phyloP scores from a whole-genome alignment of 1,140 invertebrate genomes.

The Caenorhabditis brenneri region DNA sequence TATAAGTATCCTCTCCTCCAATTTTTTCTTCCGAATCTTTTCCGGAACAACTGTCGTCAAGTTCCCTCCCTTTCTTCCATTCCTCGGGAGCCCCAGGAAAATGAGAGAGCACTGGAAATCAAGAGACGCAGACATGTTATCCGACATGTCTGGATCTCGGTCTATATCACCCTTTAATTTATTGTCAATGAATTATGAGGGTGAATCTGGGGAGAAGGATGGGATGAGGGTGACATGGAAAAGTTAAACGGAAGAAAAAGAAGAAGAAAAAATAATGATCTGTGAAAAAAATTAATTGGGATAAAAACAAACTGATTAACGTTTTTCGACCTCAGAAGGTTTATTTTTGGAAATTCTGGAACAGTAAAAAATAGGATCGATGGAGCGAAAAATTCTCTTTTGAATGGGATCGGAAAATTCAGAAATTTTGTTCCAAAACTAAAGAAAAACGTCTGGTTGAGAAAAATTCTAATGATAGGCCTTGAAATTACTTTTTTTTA shows the following conservation, averaged over 20 bases:
- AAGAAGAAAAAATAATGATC: neutral
- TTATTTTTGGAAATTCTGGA: too few relatives aligned
- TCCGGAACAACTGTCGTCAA: too few relatives aligned
- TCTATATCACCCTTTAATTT: neutral
- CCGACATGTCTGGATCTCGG: neutral
- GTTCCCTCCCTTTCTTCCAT: neutral
- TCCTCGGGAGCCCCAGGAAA: neutral
- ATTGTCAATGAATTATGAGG: slow-evolving; percentile 15
- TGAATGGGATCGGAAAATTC: too few relatives aligned
- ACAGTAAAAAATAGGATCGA: too few relatives aligned
- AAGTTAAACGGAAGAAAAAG: neutral
- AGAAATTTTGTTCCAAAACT: too few relatives aligned
- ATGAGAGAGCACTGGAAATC: neutral
- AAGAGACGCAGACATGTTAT: neutral
- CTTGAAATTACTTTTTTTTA: too few relatives aligned
- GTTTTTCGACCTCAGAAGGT: too few relatives aligned
- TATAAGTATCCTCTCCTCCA: too few relatives aligned
- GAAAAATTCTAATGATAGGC: too few relatives aligned
- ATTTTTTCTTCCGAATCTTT: too few relatives aligned
- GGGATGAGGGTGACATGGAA: neutral
- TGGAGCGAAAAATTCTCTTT: too few relatives aligned
- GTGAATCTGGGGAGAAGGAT: neutral
- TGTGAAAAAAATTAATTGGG: neutral
- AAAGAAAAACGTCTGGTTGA: too few relatives aligned
- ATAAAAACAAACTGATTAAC: neutral